These are phyloP conservation scores for Sinocyclocheilus anshuiensis DNA, from an alignment of 2,113 vertebrate genomes.

Conservation along the genomic window DNA sequence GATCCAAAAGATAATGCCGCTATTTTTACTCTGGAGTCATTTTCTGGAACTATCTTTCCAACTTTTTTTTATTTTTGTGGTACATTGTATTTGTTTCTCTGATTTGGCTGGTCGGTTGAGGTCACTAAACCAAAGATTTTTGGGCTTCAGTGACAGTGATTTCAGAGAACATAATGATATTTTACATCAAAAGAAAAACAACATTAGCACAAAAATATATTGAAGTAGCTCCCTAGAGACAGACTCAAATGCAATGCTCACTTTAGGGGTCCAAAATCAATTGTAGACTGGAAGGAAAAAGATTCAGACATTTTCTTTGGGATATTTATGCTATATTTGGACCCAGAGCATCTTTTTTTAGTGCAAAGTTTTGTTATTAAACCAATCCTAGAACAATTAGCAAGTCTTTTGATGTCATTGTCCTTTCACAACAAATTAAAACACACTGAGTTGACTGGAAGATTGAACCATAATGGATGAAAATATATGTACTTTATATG, in stretches of 20 bases:
- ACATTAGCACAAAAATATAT: not conserved
- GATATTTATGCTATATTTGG: not conserved
- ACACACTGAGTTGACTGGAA: not conserved
- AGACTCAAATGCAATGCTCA: not conserved
- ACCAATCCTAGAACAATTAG: not conserved
- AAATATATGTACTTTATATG: too few relatives aligned
- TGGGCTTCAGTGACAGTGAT: not conserved
- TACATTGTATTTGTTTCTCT: not conserved
- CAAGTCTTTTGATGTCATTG: not conserved
- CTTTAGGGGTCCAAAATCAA: not conserved
- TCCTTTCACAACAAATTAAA: not conserved
- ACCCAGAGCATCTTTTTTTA: not conserved
- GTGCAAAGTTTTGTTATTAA: not conserved
- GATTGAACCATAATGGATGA: too few relatives aligned
- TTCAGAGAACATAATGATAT: not conserved
- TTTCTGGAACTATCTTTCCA: conserved; percentile 22
- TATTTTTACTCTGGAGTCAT: conserved; percentile 16
- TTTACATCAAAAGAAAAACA: not conserved
- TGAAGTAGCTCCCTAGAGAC: not conserved
- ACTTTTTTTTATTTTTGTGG: not conserved
- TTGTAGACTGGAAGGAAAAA: not conserved
- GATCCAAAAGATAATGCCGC: conserved; percentile 3
- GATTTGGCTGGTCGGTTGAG: not conserved
- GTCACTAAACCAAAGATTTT: not conserved
- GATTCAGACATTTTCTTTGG: not conserved